Percentiles rank a stretch among this genome's conserved stretches.
Conservation (phyloP, 2,888 invertebrate species). For the Cantharis rufa region DNA sequence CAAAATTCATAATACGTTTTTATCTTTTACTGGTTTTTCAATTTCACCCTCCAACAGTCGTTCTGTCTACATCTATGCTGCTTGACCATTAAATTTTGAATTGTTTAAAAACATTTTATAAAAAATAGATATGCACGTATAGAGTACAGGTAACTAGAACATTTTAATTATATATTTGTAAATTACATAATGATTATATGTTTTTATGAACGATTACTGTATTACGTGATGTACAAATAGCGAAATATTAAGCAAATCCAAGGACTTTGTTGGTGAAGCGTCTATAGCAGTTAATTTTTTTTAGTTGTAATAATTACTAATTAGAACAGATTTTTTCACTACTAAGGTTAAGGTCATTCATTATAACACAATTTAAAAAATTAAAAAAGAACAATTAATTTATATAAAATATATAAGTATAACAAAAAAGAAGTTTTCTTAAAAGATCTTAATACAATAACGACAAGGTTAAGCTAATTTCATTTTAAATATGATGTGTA, state of each 20-base stretch:
- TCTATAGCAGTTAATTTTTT: slow-evolving; percentile 20
- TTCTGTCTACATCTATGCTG: background rate
- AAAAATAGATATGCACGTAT: background rate
- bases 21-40: background rate
- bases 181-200: slow-evolving; percentile 30
- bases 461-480: slow-evolving; percentile 31
- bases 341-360: slow-evolving; percentile 23
- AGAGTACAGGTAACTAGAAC: slow-evolving; percentile 11
- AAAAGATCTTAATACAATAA: slow-evolving; percentile 8
- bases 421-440: background rate
- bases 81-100: no score
- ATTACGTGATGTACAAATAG: slow-evolving; percentile 31
- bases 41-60: background rate
- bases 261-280: slow-evolving; percentile 23
- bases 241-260: slow-evolving; percentile 27
- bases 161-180: slow-evolving; percentile 25
- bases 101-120: background rate
- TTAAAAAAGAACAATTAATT: background rate
- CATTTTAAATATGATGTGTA: slow-evolving; percentile 29
- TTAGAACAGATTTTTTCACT: slow-evolving; percentile 12
- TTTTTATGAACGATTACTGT: slow-evolving; percentile 26
- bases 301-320: slow-evolving; percentile 18
- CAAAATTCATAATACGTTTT: background rate
- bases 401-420: slow-evolving; percentile 3
- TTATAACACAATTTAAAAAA: background rate